Base-by-base conservation (phyloP, 2,113 vertebrate genomes). In the Xiphophorus maculatus region DNA sequence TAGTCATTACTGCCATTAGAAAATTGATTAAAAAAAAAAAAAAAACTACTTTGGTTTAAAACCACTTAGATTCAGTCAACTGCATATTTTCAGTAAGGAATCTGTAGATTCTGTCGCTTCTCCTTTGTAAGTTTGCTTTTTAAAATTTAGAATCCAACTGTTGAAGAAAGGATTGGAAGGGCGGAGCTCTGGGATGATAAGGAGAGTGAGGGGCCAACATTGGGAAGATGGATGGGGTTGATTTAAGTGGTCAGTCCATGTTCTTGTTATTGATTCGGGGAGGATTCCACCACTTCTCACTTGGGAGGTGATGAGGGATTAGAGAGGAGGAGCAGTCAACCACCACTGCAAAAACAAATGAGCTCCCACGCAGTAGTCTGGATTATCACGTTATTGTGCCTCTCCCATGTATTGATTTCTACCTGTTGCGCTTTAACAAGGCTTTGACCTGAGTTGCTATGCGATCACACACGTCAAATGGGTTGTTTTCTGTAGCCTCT, bases 301-400 rank as follows among this genome's bases (percentile, higher is more conserved):
- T 73, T 80, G 80, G 84, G 91, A 89, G 88, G 88, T 87, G 86
- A 89, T 88, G 89, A 94, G 88, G 86, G 88, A 92, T 93, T 92
- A 90, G 63, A 74, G 87, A 80, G 88, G 91, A 91, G 90, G 84
- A 69, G 83, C 80, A 22, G 85, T 77, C 82, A 62, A 87, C 86
- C 85, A 83, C 74, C 64, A 8, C 86, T 91, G 91, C 83, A 87
- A 93, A 93, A 94, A 93, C 87, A 94, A 93, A 94, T 87, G 83
- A 91, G 90, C 83, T 92, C 87, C 88, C 82, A 90, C 77, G 87
- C 81, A 90, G 87, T 91, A 82, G 87, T 88, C 76, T 27, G 92
- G 93, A 94, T 94, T 94, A 94, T 91, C 89, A 90, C 88, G 91
- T 94, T 91, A 93, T 83, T 82, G 87, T 79, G 90, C 79, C 89